Base-by-base conservation (phyloP, 1,140 invertebrate genomes). In the Idris sp. region DNA sequence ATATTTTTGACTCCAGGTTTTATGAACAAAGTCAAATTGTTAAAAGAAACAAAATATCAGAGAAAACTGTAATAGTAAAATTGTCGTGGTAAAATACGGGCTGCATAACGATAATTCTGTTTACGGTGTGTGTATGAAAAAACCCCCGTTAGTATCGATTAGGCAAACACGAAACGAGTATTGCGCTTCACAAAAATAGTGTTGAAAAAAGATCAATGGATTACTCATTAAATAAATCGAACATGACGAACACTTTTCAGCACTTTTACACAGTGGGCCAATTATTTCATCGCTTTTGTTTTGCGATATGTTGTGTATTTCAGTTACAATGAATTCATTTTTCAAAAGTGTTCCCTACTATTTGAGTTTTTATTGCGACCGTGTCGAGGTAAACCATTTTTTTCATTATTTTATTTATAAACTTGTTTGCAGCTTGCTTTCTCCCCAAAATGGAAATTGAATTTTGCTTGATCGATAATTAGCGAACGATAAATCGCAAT, bases 161-260 rank as follows among this genome's bases (percentile, higher is more conserved):
- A 56, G 69, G 40, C 44, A 64, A 74, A 79, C 68, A 56, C 49
- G 59, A 64, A 62, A 43, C 59, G 48, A 30, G 30, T 33, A 56
- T 54, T 35, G 41, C 41, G 46, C n/a, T 54, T 67, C 62, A 36
- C 72, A 56, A 58, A 72, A 59, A 73, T 41, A 51, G 65, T 76
- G 65, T 77, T 78, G 25, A 53, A 30, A 67, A 81, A 82, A 81
- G 81, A 80, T 79, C 78, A 74, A 74, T 75, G 79, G 83, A 84
- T 84, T 84, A 83, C 82, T 78, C 80, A 81, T 83, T 79, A 84
- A 83, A 83, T 84, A 81, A 82, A 81, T 80, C 65, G 75, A 81
- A 83, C 81, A 79, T 73, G 77, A 73, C 71, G 77, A 83, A 82
- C 80, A 84, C 81, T 83, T 80, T 81, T 81, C 61, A 73, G 81